Evolutionary conservation across 2,888 invertebrate species (phyloP), one percentile per base, ranked within the genome.

Genomic region (Bombyx huttoni): DNA sequence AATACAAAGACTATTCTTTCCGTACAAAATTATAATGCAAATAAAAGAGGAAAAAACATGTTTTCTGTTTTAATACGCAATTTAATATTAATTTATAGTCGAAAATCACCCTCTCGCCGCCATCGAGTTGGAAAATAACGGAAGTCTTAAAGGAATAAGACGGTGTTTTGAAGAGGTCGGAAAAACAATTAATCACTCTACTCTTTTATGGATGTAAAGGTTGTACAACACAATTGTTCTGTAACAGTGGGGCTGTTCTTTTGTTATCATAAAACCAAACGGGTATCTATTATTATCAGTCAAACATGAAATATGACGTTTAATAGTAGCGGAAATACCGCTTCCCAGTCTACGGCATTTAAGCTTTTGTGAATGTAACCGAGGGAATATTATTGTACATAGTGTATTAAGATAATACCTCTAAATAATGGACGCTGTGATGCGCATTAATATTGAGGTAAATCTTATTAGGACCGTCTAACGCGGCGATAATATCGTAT

Each of bases 401-500:
- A 59, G 67, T 67, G 71, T 81, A 73, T 78, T 80, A 74, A 78
- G 79, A 81, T 81, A 83, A 85, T 84, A 77, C 81, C 76, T 71
- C 68, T 64, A 73, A 82, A 87, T 86, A 87, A 86, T 84, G 75
- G 87, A 84, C 71, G 78, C 84, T 70, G 63, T 81, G 84, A 81
- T 81, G 86, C 84, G 84, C 78, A 82, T 86, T 84, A 86, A 86
- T 85, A 86, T 83, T 86, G 80, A 86, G 77, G 84, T 78, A 86
- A 87, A 88, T 88, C 87, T 87, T 88, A 87, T 87, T 88, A 88
- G 84, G 79, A 77, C 80, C 79, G 81, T 75, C 79, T 84, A 84
- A 85, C 78, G 77, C 79, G 67, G 79, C 78, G 87, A 87, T 87
- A 85, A 87, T 83, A 87, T 87, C 87, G 76, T 78, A 86, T 88